These are phyloP conservation scores for Boloria euphrosyne DNA, from an alignment of 2,888 invertebrate genomes.

Conservation along the genomic window DNA sequence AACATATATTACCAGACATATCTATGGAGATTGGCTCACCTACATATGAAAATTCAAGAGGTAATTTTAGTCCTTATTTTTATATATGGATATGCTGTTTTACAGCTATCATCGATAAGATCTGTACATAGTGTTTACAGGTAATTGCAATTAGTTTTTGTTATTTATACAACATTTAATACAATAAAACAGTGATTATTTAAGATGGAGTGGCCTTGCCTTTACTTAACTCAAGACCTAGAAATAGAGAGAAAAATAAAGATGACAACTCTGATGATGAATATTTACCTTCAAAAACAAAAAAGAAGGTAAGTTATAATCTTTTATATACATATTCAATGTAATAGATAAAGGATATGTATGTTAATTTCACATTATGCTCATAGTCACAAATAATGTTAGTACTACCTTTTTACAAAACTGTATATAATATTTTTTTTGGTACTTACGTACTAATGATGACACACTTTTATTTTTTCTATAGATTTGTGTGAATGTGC, in stretches of 20 bases:
- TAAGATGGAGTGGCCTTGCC: conserved; percentile 2
- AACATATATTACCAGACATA: conserved; percentile 13
- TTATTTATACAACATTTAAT: background rate
- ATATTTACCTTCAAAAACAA: conserved; percentile 29
- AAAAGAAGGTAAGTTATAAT: conserved; percentile 22
- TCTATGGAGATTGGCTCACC: background rate
- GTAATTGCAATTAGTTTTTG: background rate
- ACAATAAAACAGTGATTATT: conserved; percentile 7
- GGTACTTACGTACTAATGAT: too few species aligned
- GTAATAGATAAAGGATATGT: too few species aligned
- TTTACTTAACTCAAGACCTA: conserved; percentile 16
- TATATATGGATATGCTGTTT: too few species aligned
- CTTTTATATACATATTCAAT: background rate
- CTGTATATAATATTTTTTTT: too few species aligned
- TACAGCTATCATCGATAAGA: too few species aligned
- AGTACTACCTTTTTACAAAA: too few species aligned
- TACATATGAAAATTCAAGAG: background rate
- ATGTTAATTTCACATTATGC: too few species aligned
- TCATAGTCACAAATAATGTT: too few species aligned
- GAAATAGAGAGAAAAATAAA: conserved; percentile 11
- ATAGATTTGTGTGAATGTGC: too few species aligned
- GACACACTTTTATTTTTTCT: too few species aligned
- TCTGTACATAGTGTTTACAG: too few species aligned
- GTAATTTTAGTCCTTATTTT: conserved; percentile 3
- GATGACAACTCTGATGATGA: conserved; percentile 33